Conservation (phyloP, 1,140 invertebrate genomes). For the Lanistes nyassanus region DNA sequence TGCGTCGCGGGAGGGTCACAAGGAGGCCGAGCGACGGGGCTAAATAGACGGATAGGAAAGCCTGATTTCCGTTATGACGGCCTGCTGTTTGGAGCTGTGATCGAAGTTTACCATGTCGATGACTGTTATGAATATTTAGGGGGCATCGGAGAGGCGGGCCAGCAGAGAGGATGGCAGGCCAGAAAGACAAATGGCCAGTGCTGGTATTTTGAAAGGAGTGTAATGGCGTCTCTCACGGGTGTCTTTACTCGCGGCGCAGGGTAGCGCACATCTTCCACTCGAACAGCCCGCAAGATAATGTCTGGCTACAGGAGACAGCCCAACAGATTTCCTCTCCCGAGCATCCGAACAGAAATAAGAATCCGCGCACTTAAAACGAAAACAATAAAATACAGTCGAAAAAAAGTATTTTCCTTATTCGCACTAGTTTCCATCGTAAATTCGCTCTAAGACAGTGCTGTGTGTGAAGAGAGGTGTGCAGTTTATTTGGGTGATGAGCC, state of each 20-base stretch:
- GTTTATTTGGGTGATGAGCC: conserved; percentile 24
- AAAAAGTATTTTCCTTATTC: too few relatives aligned
- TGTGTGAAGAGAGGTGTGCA: conserved; percentile 15
- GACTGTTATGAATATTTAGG: conserved; percentile 30
- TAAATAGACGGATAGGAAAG: too few relatives aligned
- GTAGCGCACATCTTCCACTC: too few relatives aligned
- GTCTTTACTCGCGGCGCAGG: background rate
- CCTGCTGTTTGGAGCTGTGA: conserved; percentile 3
- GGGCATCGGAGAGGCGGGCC: background rate
- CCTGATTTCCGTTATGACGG: background rate
- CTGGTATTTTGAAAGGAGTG: conserved; percentile 25
- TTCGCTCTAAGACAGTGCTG: conserved; percentile 18
- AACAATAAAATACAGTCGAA: too few relatives aligned
- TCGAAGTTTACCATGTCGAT: conserved; percentile 22
- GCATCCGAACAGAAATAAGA: too few relatives aligned
- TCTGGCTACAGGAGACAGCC: too few relatives aligned
- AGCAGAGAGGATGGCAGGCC: background rate
- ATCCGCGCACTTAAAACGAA: too few relatives aligned
- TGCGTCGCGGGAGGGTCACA: too few relatives aligned
- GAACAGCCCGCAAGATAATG: too few relatives aligned
- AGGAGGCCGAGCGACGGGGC: too few relatives aligned
- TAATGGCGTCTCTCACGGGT: conserved; percentile 19
- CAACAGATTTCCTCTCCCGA: too few relatives aligned
- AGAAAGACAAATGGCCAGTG: conserved; percentile 13
- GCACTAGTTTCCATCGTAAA: conserved; percentile 14